Conservation (phyloP, 2,113 vertebrate genomes). For the Eptatretus burgeri region DNA sequence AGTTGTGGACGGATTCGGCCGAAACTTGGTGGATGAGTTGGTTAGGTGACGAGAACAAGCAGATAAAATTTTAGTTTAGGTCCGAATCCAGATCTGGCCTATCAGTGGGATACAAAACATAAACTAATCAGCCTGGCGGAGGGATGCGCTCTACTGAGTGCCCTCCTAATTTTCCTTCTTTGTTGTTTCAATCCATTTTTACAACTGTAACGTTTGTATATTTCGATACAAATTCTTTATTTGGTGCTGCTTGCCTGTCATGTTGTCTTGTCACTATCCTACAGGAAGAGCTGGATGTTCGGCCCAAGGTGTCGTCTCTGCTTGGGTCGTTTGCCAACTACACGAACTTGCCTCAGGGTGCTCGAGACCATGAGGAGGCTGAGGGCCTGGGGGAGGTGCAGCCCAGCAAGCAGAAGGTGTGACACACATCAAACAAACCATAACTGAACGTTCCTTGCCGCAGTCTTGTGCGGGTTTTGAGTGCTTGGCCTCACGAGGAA, state of each 20-base stretch:
- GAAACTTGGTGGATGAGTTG: background rate
- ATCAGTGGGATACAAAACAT: too few relatives aligned
- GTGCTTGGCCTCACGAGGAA: too few relatives aligned
- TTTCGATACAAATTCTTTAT: constrained; percentile 1
- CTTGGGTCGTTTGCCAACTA: constrained; percentile 90
- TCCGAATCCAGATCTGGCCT: too few relatives aligned
- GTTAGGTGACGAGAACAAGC: background rate
- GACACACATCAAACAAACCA: too few relatives aligned
- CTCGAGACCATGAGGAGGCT: constrained; percentile 35
- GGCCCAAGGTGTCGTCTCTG: constrained; percentile 86
- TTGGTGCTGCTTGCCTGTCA: background rate
- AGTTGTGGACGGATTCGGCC: background rate
- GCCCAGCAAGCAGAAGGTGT: background rate
- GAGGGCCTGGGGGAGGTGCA: background rate
- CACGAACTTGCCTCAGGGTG: constrained; percentile 75
- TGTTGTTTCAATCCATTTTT: constrained; percentile 4
- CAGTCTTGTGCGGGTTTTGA: too few relatives aligned
- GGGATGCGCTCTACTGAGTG: too few relatives aligned
- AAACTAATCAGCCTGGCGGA: too few relatives aligned
- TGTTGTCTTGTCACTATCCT: constrained; percentile 1
- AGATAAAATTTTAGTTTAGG: too few relatives aligned
- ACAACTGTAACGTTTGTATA: constrained; percentile 8
- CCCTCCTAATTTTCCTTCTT: background rate
- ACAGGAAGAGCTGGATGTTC: constrained; percentile 96
- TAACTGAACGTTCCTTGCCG: too few relatives aligned